Evolutionary conservation across 2,888 invertebrate species (phyloP), one percentile per base, ranked within the genome.

Genomic region (Cosmia pyralina): DNA sequence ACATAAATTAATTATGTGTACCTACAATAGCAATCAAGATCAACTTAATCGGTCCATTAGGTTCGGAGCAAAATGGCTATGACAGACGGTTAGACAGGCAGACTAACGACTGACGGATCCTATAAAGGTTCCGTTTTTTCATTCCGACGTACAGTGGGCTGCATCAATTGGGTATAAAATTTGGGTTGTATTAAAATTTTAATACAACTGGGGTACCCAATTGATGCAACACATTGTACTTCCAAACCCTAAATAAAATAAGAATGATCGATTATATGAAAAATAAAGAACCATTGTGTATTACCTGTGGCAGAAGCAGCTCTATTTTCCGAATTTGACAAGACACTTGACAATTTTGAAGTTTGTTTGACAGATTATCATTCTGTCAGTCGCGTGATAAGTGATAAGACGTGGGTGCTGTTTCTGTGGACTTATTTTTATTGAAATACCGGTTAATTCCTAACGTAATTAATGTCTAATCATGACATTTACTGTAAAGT

Each of bases 381-480:
- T 53, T 7, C 38, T 41, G 59, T 72, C 79, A 52, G n/a, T 58
- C 74, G 69, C 69, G 78, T 78, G 77, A 68, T 69, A 62, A 59
- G 75, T 66, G 77, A 59, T 71, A 64, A 57, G 83, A 76, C 75
- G 85, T 75, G 57, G 28, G 59, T 19, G 48, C 19, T 22, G 38
- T n/a, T 52, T 66, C n/a, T 46, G 46, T 38, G 44, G 41, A 46
- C 11, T 13, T 13, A 59, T 65, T 75, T 62, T 62, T 28, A 63
- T 73, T 53, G n/a, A 69, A 73, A 13, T 85, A 76, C 83, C 85
- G 87, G 87, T 81, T 75, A 67, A 68, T 69, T 69, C 48, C 10
- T 48, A 38, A 65, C n/a, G n/a, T 66, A 77, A 73, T 76, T 22
- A 41, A 77, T 77, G 75, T 69, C 17, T 71, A 69, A 83, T 77